phyloP scores from a whole-genome alignment of 2,113 vertebrate genomes.

The Microtus montanus region DNA sequence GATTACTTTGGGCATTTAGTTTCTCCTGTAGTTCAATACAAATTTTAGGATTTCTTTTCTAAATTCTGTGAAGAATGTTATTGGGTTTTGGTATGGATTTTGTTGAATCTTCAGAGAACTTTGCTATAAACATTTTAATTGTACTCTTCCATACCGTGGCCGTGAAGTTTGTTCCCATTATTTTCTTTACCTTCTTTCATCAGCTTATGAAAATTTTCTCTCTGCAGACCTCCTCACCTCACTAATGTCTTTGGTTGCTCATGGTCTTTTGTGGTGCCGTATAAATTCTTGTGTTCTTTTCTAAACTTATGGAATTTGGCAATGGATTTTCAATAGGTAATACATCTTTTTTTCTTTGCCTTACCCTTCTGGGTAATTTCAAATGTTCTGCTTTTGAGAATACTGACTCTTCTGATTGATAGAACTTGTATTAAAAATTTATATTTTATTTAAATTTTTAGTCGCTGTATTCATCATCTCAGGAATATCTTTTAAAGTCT shows the following conservation, averaged over 20 bases:
- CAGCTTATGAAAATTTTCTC: not conserved
- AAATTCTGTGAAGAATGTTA: not conserved
- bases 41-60: not conserved
- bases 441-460: not conserved
- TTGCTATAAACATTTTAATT: not conserved
- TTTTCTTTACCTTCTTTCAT: not conserved
- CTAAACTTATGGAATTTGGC: not conserved
- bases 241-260: not conserved
- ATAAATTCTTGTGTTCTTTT: not conserved
- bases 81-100: not conserved
- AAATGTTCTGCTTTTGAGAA: not conserved
- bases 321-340: not conserved
- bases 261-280: not conserved
- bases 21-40: not conserved
- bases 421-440: not conserved
- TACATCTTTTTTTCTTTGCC: not conserved
- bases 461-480: not conserved
- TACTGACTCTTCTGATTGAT: not conserved
- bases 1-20: not conserved
- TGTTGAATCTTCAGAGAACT: not conserved
- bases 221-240: not conserved
- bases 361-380: not conserved
- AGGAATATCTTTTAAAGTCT: not conserved
- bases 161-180: not conserved
- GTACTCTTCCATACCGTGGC: not conserved